Percentiles rank a stretch among this genome's conserved stretches.
phyloP scores from a whole-genome alignment of 2,888 invertebrate genomes.

The Seladonia tumulorum region DNA sequence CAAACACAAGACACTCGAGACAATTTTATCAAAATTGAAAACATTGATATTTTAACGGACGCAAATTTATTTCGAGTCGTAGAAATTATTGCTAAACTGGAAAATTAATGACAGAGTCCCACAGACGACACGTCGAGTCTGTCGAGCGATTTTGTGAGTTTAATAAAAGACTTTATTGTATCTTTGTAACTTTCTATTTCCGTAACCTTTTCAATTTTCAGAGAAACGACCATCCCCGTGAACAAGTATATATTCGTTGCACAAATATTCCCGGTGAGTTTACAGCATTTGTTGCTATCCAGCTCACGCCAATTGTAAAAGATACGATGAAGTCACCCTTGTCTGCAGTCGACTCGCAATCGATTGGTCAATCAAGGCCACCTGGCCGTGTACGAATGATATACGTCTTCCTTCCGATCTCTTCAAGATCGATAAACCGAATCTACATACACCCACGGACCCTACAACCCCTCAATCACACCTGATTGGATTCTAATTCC shows the following conservation, averaged over 20 bases:
- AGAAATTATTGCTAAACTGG: no score
- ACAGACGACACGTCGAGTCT: no score
- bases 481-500: not conserved
- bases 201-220: no score
- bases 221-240: no score
- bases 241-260: no score
- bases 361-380: conserved; percentile 9
- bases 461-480: not conserved
- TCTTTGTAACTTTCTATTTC: no score
- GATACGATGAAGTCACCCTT: not conserved
- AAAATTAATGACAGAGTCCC: no score
- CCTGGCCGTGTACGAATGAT: not conserved
- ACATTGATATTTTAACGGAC: no score
- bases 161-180: no score
- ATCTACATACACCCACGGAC: not conserved
- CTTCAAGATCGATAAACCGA: not conserved
- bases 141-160: no score
- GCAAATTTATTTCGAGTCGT: no score
- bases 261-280: not conserved
- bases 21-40: not conserved
- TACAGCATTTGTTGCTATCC: not conserved
- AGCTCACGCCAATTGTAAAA: not conserved
- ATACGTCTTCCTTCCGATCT: conserved; percentile 4
- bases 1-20: not conserved
- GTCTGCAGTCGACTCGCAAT: not conserved